Percentiles rank a stretch among this genome's conserved stretches.
Conservation (phyloP, 2,888 invertebrate genomes). For the Lamproptera curius region DNA sequence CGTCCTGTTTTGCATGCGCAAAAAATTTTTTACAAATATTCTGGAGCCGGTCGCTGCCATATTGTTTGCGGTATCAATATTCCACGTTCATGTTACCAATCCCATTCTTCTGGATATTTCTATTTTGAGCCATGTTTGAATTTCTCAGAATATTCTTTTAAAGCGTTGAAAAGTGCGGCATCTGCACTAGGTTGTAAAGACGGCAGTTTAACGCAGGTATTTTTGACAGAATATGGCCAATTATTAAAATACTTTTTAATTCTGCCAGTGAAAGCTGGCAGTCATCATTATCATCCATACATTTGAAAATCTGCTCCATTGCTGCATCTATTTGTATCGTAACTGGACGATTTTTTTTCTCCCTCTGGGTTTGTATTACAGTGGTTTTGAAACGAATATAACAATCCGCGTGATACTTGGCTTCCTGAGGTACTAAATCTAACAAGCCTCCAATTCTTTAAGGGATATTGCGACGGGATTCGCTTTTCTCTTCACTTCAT, state of each 20-base stretch:
- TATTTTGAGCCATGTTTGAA: no score
- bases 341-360: slow-evolving; percentile 13
- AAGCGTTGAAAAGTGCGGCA: no score
- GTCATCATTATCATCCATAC: slow-evolving; percentile 23
- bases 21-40: no score
- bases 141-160: no score
- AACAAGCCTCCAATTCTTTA: slow-evolving; percentile 16
- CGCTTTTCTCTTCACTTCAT: slow-evolving; percentile 7
- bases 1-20: no score
- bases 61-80: no score
- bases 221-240: not conserved
- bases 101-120: no score
- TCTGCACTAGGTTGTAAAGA: no score
- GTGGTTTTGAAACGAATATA: not conserved
- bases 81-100: no score
- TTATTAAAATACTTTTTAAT: slow-evolving; percentile 17
- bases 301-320: slow-evolving; percentile 22
- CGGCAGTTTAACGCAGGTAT: no score
- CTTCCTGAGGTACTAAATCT: slow-evolving; percentile 12
- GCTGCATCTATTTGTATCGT: slow-evolving; percentile 19
- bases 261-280: slow-evolving; percentile 25
- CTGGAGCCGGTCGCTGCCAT: no score
- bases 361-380: not conserved
- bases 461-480: slow-evolving; percentile 9
- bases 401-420: slow-evolving; percentile 19